Base-by-base conservation (phyloP, 2,888 invertebrate genomes). In the Rotaria macrura region DNA sequence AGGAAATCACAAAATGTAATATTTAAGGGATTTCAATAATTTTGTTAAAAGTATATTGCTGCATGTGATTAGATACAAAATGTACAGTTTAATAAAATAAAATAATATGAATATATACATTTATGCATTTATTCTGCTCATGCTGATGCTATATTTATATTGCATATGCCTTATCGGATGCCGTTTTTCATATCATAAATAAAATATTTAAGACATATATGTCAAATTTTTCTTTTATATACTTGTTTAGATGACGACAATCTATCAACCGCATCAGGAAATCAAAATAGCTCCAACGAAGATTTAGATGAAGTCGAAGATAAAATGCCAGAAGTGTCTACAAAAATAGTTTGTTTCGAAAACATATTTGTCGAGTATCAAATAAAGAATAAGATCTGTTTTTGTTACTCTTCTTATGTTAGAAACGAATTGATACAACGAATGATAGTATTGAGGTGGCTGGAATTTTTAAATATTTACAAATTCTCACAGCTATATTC, bases 401-500 rank as follows among this genome's bases (percentile, higher is more conserved):
- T 25, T 47, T 47, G n/a, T 52, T n/a, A n/a, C n/a, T n/a, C n/a
- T n/a, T n/a, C n/a, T n/a, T n/a, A n/a, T n/a, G n/a, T 9, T 20
- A 34, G 54, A 72, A 87, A 86, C 85, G 84, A 38, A 55, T 83
- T 52, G 85, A 86, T 47, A 83, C 86, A 83, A 84, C 72, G 65
- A 87, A 52, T 87, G 74, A 72, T 86, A 85, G 38, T 83, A 84
- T 55, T 12, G 86, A 49, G 85, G 85, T 83, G 86, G 85, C 25
- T 20, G 10, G 4, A 14, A 79, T 79, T 25, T 79, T 79, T 79
- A 79, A 40, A 43, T 79, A 43, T 91, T 93, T 98, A 79, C 98
- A 99, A 93, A 94, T 98, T 85, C 92, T 99, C 87, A 99, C 98
- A 0, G 99, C 99, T 10, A 94, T 96, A 29, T 99, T 99, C 91